A percentile compares a stretch with the other conserved stretches of the same genome.
phyloP scores from a whole-genome alignment of 2,113 vertebrate genomes.

The Macroglossus sobrinus region DNA sequence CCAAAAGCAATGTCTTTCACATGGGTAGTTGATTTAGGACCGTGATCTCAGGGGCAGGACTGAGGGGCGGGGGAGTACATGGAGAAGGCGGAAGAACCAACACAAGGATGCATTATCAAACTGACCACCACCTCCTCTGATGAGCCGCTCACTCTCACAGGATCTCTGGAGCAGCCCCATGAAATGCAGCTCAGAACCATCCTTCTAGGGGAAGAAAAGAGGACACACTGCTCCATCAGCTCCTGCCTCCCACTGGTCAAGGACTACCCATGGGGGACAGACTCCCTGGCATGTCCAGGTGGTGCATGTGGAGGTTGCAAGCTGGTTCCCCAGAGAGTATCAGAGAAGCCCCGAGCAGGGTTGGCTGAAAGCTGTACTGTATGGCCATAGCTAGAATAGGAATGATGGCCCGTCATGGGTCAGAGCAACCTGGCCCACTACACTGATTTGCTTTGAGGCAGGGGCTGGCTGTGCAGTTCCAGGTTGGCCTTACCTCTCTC shows the following conservation, averaged over 20 bases:
- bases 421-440: not conserved
- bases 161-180: not conserved
- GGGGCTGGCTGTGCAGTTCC: not conserved
- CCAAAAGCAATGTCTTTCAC: not conserved
- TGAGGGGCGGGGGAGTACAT: rapidly evolving
- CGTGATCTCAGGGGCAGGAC: not conserved
- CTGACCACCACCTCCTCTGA: not conserved
- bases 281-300: not conserved
- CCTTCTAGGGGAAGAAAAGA: not conserved
- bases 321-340: too few species aligned
- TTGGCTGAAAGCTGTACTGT: not conserved
- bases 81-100: not conserved
- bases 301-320: not conserved
- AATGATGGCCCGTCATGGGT: too few species aligned
- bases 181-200: not conserved
- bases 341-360: not conserved
- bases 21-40: not conserved
- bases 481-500: not conserved
- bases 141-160: rapidly evolving
- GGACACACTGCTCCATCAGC: too few species aligned
- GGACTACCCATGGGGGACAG: not conserved
- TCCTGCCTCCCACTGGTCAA: not conserved
- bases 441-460: not conserved
- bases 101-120: not conserved
- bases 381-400: rapidly evolving